Base-by-base conservation (phyloP, 2,888 invertebrate species). In the Pemphredon lugubris region DNA sequence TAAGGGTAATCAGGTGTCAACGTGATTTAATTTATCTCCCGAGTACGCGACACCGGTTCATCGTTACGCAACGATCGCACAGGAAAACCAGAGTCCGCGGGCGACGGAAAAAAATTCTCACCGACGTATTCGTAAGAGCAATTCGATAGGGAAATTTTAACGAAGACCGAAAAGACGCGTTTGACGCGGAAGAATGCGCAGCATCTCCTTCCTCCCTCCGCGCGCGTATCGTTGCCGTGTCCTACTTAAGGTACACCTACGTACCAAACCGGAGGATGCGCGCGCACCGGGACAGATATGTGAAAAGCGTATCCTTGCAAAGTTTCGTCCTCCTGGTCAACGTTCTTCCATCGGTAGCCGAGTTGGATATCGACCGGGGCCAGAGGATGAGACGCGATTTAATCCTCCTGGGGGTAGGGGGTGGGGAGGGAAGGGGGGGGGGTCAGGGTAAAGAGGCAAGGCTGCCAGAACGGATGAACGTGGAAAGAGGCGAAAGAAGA, bases 291-390 rank as follows among this genome's bases (percentile, higher is more conserved):
- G 37, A 63, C 50, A 74, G 40, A 30, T 48, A 55, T 47, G 71
- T 39, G 67, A 64, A 74, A 66, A 69, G 65, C 59, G 63, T 69
- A 75, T 75, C 75, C 68, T 78, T 54, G 67, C 48, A n/a, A 75
- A 78, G 75, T 79, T 78, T 79, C 70, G 70, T 63, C 71, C n/a
- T 71, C 64, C 69, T 82, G 84, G 81, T 84, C 84, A 83, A 77
- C 77, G 83, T 73, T 79, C 63, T 77, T 82, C 80, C 75, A 75
- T 60, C 68, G 83, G 78, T 75, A 74, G 81, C 74, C 58, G 80
- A 75, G 81, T 73, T 73, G 81, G 75, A 69, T 85, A 86, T 85
- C 84, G 86, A 84, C 79, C 82, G 72, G n/a, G 66, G 26, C 40
- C 11, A 23, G 51, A 67, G 73, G 73, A 77, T 73, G 77, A 79